Base-by-base conservation (phyloP, 53 echinoderm and acorn worm species). In the Apostichopus leukothele region DNA sequence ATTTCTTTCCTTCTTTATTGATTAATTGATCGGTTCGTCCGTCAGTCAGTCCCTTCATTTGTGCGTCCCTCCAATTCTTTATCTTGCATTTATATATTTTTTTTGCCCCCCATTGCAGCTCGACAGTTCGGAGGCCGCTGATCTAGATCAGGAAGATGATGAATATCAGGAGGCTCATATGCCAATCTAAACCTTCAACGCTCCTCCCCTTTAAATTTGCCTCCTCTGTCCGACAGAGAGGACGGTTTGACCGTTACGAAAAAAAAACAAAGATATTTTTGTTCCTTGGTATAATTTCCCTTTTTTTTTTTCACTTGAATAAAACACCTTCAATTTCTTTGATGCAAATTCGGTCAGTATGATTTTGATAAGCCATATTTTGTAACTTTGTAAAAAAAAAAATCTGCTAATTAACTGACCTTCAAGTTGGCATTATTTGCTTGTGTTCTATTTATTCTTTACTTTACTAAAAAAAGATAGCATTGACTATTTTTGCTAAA, bases 141-240 rank as follows among this genome's bases (percentile, higher is more conserved):
- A 83, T 50, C 60, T 57, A 5, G 90, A 89, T n/a, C 93, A 96
- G 26, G 93, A 94, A 14, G 92, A 94, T 13, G 94, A 96, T 90
- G 96, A 94, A 54, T 96, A 96, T 53, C 90, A 94, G 68, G 86
- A 76, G 52, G 91, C 92, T 50, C 94, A 96, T 91, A 96, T 96
- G 96, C 96, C 96, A 52, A 79, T 79, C 53, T 79, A 53, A 52
- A 79, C 19, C 50, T 63, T 9, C 4, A 39, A 39, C 2, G 39
- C 39, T 8, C 63, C 11, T 63, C 63, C 63, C 39, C 39, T 39
- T 39, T 39, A 39, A 39, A 39, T 71, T n/a, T 6, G 18, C 71
- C 71, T 3, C 20, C 18, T 71, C 20, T n/a, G 18, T 71, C 20
- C 5, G 18, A n/a, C 20, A 18, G n/a, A 71, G 71, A 71, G 18